Evolutionary conservation across 1,140 invertebrate genomes (phyloP).

Genomic region (Achatina immaculata): DNA sequence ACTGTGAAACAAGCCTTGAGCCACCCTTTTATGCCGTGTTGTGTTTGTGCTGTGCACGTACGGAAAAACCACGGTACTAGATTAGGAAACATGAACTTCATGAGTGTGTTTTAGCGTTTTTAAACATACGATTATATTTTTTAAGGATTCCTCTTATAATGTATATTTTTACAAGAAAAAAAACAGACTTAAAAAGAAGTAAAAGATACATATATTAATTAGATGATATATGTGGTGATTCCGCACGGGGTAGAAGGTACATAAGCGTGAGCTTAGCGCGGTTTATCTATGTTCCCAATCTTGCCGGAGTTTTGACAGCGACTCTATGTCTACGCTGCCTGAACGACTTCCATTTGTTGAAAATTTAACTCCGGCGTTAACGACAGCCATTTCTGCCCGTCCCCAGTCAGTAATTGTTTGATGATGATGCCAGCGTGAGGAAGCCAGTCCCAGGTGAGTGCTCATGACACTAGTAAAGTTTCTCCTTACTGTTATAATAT

Average conservation of each 20-base stretch:
- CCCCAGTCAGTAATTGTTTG: conserved; percentile 12
- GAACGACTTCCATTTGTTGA: conserved; percentile 20
- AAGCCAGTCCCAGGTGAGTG: conserved; percentile 6
- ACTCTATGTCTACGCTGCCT: conserved; percentile 14
- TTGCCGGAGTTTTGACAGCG: neutral
- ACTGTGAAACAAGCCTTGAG: conserved; percentile 4
- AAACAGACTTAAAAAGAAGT: too few species aligned
- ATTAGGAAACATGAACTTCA: too few species aligned
- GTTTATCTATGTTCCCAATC: neutral
- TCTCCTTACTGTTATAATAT: too few species aligned
- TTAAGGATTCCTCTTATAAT: too few species aligned
- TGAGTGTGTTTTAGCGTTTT: too few species aligned
- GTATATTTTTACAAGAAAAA: too few species aligned
- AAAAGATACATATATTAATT: too few species aligned
- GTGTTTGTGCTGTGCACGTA: neutral
- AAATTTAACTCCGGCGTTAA: neutral
- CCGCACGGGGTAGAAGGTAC: too few species aligned
- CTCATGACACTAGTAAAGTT: neutral
- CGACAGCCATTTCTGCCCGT: neutral
- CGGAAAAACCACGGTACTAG: too few species aligned
- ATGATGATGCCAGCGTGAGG: neutral
- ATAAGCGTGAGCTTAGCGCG: too few species aligned
- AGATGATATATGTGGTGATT: too few species aligned
- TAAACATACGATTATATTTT: too few species aligned
- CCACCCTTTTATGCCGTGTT: neutral